Conservation (phyloP, 2,113 vertebrate species). For the Sylvicapra grimmia region DNA sequence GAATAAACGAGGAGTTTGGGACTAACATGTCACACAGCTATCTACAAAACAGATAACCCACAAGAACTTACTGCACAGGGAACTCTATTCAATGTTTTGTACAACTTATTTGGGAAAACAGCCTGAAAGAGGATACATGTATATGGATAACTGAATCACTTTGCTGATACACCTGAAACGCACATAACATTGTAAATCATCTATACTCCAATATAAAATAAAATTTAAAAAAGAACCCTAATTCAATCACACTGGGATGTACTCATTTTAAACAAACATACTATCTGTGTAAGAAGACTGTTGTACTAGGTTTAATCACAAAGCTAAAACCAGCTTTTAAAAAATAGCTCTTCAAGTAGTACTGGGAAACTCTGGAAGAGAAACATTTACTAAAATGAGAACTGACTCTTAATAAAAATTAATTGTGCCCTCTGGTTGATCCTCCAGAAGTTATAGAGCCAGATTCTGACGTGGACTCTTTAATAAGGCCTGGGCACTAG, state of each 20-base stretch:
- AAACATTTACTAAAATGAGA: conserved; percentile 53
- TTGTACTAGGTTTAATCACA: conserved; percentile 19
- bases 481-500: not conserved
- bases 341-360: conserved; percentile 18
- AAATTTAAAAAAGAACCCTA: not conserved
- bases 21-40: not conserved
- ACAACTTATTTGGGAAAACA: not conserved
- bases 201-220: not conserved
- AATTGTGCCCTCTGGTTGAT: conserved; percentile 1
- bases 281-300: not conserved
- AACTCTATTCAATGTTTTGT: not conserved
- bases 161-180: not conserved
- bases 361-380: not conserved
- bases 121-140: not conserved
- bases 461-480: not conserved
- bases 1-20: not conserved
- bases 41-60: not conserved
- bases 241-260: not conserved
- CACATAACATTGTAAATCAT: not conserved
- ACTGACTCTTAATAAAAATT: not conserved
- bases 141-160: not conserved
- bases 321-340: conserved; percentile 25
- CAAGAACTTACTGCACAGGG: not conserved
- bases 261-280: conserved; percentile 29
- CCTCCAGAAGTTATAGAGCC: not conserved